Evolutionary conservation across 1,140 invertebrate species (phyloP).

Genomic region (Anoplolepis gracilipes): DNA sequence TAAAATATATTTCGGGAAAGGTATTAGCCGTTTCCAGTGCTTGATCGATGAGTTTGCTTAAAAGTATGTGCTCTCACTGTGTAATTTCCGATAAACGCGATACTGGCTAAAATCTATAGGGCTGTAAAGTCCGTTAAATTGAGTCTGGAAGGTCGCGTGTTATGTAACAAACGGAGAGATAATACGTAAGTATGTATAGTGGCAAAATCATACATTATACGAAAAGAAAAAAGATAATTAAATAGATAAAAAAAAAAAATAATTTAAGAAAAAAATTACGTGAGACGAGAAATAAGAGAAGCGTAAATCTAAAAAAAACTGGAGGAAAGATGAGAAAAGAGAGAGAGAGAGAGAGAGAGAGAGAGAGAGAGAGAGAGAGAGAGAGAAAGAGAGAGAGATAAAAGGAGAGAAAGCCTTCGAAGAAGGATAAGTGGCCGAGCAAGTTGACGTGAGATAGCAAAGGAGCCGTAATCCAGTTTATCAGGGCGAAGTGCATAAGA

Average conservation of each 20-base stretch:
- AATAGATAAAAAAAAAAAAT: neutral
- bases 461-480: slow-evolving; percentile 76
- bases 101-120: neutral
- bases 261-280: neutral
- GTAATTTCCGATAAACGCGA: slow-evolving; percentile 64
- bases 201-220: neutral
- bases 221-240: neutral
- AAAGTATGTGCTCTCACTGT: slow-evolving; percentile 23
- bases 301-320: slow-evolving; percentile 1
- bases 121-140: neutral
- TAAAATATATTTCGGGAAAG: no score
- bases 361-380: neutral
- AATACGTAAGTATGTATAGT: slow-evolving; percentile 59
- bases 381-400: neutral
- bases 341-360: neutral
- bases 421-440: slow-evolving; percentile 7
- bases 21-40: no score
- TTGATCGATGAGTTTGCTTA: slow-evolving; percentile 45
- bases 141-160: slow-evolving; percentile 33
- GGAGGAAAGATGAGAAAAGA: neutral
- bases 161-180: slow-evolving; percentile 70
- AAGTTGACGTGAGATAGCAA: slow-evolving; percentile 41
- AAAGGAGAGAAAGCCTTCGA: neutral
- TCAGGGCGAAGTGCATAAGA: slow-evolving; percentile 77
- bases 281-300: slow-evolving; percentile 6